Conservation (phyloP, 2,113 vertebrate genomes). For the Melospiza georgiana region DNA sequence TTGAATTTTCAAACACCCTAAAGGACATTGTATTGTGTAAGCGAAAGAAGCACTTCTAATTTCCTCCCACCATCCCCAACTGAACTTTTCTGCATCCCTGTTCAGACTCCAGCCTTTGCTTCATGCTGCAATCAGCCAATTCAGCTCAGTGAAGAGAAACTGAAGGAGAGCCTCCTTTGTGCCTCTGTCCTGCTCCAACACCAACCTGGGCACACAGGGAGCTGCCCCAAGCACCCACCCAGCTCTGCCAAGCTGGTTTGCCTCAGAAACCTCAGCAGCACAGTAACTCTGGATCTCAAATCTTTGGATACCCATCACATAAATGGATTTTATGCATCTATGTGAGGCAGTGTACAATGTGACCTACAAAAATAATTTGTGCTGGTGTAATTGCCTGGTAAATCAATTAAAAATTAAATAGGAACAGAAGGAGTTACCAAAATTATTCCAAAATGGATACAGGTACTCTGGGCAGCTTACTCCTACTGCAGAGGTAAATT, state of each 20-base stretch:
- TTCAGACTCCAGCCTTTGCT: background rate
- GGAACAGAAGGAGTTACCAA: background rate
- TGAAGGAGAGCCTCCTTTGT: background rate
- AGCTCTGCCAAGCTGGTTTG: background rate
- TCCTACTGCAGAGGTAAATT: background rate
- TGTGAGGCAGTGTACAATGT: background rate
- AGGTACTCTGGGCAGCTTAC: background rate
- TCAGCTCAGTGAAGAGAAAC: background rate
- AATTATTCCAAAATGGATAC: background rate
- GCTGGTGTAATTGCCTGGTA: background rate
- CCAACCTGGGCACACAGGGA: background rate
- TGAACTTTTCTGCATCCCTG: background rate
- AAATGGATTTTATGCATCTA: background rate
- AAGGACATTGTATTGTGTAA: background rate
- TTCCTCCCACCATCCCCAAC: background rate
- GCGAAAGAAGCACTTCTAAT: background rate
- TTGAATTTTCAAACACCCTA: background rate
- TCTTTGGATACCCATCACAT: background rate
- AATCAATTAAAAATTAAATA: background rate
- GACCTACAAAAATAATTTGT: background rate
- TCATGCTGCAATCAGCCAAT: background rate
- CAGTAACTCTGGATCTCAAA: background rate
- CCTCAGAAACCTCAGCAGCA: background rate
- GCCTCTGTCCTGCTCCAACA: background rate
- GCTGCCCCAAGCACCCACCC: background rate